These are phyloP conservation scores for Hypolimnas misippus DNA, from an alignment of 2,888 invertebrate genomes.

Conservation along the genomic window DNA sequence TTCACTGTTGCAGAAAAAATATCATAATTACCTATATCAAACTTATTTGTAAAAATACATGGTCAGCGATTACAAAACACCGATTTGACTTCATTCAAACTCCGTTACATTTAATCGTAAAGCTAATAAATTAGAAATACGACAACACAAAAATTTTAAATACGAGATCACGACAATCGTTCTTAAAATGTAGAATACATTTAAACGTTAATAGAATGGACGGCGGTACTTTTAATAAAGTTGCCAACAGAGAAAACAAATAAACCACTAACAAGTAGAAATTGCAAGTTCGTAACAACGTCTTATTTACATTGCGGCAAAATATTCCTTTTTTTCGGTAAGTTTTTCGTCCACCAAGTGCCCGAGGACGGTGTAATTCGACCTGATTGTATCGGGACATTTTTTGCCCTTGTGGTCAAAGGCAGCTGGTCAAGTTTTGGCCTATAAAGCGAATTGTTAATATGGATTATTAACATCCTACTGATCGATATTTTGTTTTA, in stretches of 20 bases:
- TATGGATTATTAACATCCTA: slow-evolving; percentile 33
- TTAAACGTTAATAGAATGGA: no score
- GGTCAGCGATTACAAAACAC: no score
- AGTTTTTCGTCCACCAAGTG: slow-evolving; percentile 63
- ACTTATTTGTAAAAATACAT: no score
- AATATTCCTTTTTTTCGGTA: slow-evolving; percentile 55
- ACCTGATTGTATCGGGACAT: slow-evolving; percentile 79
- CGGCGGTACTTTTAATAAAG: slow-evolving; percentile 9
- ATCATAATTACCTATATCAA: no score
- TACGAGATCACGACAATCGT: no score
- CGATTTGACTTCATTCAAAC: no score
- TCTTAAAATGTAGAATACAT: no score
- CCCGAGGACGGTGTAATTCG: slow-evolving; percentile 78
- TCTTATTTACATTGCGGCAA: slow-evolving; percentile 67
- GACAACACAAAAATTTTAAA: no score
- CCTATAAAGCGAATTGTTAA: slow-evolving; percentile 62
- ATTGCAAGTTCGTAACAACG: slow-evolving; percentile 56
- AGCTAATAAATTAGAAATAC: no score
- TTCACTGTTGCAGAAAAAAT: no score
- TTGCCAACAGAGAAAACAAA: slow-evolving; percentile 51
- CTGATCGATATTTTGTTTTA: slow-evolving; percentile 34
- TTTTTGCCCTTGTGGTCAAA: slow-evolving; percentile 81
- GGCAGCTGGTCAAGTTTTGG: slow-evolving; percentile 72
- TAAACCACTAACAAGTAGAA: slow-evolving; percentile 57
- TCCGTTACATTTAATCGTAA: no score